Conservation (phyloP, 2,888 invertebrate genomes). For the Oligia latruncula region DNA sequence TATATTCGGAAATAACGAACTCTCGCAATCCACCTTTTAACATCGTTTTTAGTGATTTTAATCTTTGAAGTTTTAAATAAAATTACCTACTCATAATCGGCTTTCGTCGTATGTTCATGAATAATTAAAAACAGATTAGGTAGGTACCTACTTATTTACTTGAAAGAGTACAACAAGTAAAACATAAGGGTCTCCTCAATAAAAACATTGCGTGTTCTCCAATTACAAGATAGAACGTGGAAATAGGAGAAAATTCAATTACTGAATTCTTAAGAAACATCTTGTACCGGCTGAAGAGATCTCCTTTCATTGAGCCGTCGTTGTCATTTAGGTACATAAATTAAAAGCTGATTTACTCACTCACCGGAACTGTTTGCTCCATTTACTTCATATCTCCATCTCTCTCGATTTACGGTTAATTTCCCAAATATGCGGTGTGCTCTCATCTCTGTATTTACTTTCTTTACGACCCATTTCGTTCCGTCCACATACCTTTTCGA, state of each 20-base stretch:
- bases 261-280: background rate
- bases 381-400: constrained; percentile 36
- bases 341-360: constrained; percentile 23
- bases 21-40: background rate
- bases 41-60: background rate
- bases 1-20: background rate
- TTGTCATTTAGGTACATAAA: constrained; percentile 2
- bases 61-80: background rate
- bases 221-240: background rate
- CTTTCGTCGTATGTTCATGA: background rate
- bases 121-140: background rate
- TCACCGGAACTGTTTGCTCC: constrained; percentile 20
- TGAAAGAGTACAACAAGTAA: background rate
- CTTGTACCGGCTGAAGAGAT: background rate
- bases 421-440: constrained; percentile 40
- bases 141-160: background rate
- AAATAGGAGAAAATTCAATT: background rate
- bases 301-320: background rate
- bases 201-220: background rate
- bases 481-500: background rate
- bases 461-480: constrained; percentile 34
- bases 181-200: background rate
- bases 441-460: constrained; percentile 28
- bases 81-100: background rate
- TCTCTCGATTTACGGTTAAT: constrained; percentile 21